phyloP scores from a whole-genome alignment of 2,113 vertebrate species.

The Thunnus maccoyii region DNA sequence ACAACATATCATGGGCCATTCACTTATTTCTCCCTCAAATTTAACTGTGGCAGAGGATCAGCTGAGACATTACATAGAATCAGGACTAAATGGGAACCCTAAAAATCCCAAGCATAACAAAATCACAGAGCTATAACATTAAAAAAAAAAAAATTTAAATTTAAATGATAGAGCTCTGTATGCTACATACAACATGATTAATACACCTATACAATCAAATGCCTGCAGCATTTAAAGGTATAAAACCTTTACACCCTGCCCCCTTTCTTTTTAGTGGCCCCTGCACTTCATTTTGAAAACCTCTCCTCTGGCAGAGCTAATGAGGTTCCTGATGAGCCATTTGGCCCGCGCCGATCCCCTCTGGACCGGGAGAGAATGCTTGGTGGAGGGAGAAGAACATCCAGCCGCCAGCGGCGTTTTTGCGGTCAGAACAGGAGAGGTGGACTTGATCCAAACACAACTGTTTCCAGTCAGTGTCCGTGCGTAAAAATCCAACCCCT shows the following conservation, averaged over 20 bases:
- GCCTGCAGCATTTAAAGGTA: not conserved
- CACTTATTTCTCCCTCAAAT: conserved; percentile 31
- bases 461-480: conserved; percentile 70
- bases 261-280: not conserved
- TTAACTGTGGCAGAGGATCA: conserved; percentile 9
- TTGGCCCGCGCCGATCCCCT: conserved; percentile 21
- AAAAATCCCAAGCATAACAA: too few species aligned
- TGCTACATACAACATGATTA: too few species aligned
- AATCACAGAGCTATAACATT: too few species aligned
- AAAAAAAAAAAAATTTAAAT: too few species aligned
- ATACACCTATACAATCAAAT: not conserved
- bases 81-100: too few species aligned
- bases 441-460: conserved; percentile 70
- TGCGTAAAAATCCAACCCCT: conserved; percentile 14
- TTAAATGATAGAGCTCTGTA: too few species aligned
- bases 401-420: conserved; percentile 42
- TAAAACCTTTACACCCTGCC: not conserved
- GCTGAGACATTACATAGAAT: not conserved
- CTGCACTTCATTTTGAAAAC: conserved; percentile 1
- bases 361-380: conserved; percentile 12
- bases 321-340: conserved; percentile 29
- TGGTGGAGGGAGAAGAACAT: conserved; percentile 31
- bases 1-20: conserved; percentile 34
- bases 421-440: conserved; percentile 57
- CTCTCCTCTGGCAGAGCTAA: not conserved